Evolutionary conservation across 2,797 vertebrate species (phyloP).

Genomic region (Liasis olivaceus): DNA sequence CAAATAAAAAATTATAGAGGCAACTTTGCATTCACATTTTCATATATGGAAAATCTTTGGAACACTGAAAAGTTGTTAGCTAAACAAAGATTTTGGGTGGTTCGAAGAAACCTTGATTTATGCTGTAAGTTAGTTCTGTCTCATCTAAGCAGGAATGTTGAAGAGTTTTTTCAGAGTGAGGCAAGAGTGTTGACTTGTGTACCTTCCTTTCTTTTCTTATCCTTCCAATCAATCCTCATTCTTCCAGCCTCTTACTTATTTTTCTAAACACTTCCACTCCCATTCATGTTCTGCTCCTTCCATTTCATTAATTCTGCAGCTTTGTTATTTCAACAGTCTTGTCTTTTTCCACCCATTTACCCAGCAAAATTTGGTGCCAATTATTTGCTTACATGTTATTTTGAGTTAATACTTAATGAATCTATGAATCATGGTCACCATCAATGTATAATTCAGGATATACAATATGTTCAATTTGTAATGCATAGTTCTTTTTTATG

Average conservation of each 20-base stretch:
- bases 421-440: not conserved
- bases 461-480: not conserved
- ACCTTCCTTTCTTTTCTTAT: not conserved
- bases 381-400: not conserved
- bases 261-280: not conserved
- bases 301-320: not conserved
- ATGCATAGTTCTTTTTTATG: not conserved
- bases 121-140: not conserved
- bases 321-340: not conserved
- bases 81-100: not conserved
- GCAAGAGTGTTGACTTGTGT: not conserved
- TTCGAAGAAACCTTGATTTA: not conserved
- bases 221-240: not conserved
- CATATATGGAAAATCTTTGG: not conserved
- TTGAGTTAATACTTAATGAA: not conserved
- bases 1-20: not conserved
- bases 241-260: not conserved
- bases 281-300: not conserved
- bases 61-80: not conserved
- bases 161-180: not conserved
- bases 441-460: not conserved
- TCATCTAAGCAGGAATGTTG: not conserved
- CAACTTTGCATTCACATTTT: not conserved
- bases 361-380: not conserved
- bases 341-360: not conserved